Evolutionary conservation across 1,140 invertebrate genomes (phyloP).

Genomic region (Orius laevigatus): DNA sequence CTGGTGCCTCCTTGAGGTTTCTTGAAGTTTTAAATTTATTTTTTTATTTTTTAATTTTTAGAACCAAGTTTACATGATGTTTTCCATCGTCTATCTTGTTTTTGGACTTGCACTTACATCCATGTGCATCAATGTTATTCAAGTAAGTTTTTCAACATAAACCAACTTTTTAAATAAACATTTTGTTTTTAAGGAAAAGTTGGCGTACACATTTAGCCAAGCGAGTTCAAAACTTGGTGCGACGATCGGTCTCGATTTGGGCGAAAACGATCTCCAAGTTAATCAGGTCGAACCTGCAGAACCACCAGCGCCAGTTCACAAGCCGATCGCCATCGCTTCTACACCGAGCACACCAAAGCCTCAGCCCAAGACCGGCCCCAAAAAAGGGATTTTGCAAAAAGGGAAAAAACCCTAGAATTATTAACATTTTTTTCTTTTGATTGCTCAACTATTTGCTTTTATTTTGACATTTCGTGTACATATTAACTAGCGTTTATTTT

Average conservation of each 20-base stretch:
- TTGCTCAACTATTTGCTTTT: too few species aligned
- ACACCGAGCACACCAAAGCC: too few species aligned
- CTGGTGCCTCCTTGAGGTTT: too few species aligned
- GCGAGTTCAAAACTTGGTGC: constrained; percentile 72
- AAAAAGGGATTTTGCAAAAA: too few species aligned
- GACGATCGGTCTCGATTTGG: constrained; percentile 62
- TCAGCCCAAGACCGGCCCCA: too few species aligned
- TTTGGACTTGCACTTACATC: constrained; percentile 88
- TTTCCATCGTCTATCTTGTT: constrained; percentile 80
- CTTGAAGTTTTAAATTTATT: too few species aligned
- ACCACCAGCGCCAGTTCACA: constrained; percentile 25
- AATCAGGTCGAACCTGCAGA: constrained; percentile 23
- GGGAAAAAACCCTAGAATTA: too few species aligned
- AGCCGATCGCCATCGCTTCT: not conserved
- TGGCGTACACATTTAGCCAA: constrained; percentile 66
- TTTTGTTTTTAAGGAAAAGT: constrained; percentile 34
- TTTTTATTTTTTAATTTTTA: too few species aligned
- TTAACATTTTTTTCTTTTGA: too few species aligned
- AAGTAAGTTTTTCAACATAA: constrained; percentile 37
- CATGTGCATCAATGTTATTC: constrained; percentile 94
- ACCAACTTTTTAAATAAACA: constrained; percentile 1
- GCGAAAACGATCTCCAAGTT: constrained; percentile 27
- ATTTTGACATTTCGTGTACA: too few species aligned
- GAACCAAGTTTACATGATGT: constrained; percentile 82
- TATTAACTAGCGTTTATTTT: too few species aligned